Evolutionary conservation across 1,140 invertebrate species (phyloP).

Genomic region (Ericerus pela): DNA sequence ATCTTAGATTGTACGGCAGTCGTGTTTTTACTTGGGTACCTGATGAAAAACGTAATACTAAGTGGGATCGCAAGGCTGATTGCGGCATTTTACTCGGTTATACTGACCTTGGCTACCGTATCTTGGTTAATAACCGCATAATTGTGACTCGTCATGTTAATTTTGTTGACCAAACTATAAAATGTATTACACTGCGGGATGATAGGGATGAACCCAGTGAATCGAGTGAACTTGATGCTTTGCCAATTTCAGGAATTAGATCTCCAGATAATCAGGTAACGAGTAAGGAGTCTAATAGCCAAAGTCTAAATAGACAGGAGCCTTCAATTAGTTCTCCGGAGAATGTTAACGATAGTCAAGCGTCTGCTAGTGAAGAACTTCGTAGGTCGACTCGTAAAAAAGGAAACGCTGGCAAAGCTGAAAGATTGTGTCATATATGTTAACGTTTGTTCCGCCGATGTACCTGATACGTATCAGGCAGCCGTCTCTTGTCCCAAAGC

Average conservation of each 20-base stretch:
- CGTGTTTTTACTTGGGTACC: conserved; percentile 21
- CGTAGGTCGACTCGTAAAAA: neutral
- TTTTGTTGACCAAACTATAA: too few species aligned
- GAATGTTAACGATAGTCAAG: neutral
- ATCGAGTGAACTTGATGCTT: too few species aligned
- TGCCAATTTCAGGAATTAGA: too few species aligned
- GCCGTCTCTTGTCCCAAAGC: neutral
- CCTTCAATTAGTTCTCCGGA: neutral
- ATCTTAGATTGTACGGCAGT: conserved; percentile 20
- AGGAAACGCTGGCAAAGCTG: too few species aligned
- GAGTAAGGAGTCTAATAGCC: too few species aligned
- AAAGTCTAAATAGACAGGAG: too few species aligned
- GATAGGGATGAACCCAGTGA: too few species aligned
- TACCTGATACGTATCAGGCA: neutral
- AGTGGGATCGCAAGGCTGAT: conserved; percentile 17
- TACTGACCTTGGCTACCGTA: neutral
- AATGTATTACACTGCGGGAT: too few species aligned
- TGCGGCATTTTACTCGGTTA: neutral
- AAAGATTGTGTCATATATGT: neutral
- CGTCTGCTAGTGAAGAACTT: too few species aligned
- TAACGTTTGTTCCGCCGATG: neutral
- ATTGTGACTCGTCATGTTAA: too few species aligned
- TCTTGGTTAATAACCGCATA: too few species aligned
- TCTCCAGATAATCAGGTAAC: too few species aligned
- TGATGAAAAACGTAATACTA: conserved; percentile 19